Evolutionary conservation across 2,888 invertebrate genomes (phyloP).

Genomic region (Anaspis maculata): DNA sequence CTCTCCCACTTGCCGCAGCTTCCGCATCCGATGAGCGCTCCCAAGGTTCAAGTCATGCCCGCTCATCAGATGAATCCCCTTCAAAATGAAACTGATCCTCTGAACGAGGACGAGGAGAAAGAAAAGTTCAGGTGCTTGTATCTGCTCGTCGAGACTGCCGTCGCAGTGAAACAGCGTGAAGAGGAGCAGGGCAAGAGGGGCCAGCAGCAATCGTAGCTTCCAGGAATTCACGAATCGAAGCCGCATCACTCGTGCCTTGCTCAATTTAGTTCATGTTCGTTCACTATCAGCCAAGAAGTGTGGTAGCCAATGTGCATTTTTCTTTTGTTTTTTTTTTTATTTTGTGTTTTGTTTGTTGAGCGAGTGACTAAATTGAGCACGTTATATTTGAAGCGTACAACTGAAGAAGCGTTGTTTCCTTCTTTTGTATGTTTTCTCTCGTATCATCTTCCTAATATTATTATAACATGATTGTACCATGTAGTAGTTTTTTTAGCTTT

Average conservation of each 20-base stretch:
- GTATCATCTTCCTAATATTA: no score
- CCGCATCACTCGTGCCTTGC: slow-evolving; percentile 12
- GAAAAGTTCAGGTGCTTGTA: slow-evolving; percentile 34
- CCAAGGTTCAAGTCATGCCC: slow-evolving; percentile 47
- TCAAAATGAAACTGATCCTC: slow-evolving; percentile 27
- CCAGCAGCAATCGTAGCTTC: slow-evolving; percentile 23
- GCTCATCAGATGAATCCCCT: slow-evolving; percentile 37
- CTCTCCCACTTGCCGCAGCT: slow-evolving; percentile 52
- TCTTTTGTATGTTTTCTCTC: no score
- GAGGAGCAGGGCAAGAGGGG: slow-evolving; percentile 30
- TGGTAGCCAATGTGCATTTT: no score
- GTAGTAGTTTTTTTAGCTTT: no score
- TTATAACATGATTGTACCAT: no score
- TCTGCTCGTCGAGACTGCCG: slow-evolving; percentile 32
- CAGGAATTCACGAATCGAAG: slow-evolving; percentile 13
- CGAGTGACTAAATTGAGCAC: no score
- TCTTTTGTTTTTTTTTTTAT: no score
- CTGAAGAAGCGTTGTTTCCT: no score
- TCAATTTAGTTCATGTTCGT: slow-evolving; percentile 11
- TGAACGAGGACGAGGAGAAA: slow-evolving; percentile 25
- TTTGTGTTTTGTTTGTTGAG: no score
- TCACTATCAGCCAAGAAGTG: no score
- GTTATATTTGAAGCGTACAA: no score
- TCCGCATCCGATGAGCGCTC: slow-evolving; percentile 43
- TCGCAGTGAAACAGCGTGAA: slow-evolving; percentile 32